Evolutionary conservation across 2,888 invertebrate genomes (phyloP).

Genomic region (Choristoneura rosaceana): DNA sequence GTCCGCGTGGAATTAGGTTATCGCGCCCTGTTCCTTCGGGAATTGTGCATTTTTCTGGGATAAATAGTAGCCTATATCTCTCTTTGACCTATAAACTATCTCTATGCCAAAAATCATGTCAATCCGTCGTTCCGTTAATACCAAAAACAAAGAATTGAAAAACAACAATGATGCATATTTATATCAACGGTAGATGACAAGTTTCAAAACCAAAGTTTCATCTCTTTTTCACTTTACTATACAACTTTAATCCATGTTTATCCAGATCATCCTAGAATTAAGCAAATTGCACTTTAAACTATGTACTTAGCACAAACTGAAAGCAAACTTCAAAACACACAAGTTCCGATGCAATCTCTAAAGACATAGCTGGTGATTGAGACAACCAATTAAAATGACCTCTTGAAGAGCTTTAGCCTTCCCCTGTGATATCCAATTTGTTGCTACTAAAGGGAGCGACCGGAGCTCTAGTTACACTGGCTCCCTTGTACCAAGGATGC

Average conservation of each 20-base stretch:
- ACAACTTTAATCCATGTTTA: slow-evolving; percentile 33
- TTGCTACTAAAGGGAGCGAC: background rate
- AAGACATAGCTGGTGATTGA: slow-evolving; percentile 40
- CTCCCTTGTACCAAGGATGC: slow-evolving; percentile 28
- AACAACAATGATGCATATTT: too few relatives aligned
- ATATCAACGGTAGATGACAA: too few relatives aligned
- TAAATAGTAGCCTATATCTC: too few relatives aligned
- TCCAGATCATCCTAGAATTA: slow-evolving; percentile 24
- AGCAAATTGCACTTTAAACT: slow-evolving; percentile 38
- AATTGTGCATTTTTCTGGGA: too few relatives aligned
- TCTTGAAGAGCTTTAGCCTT: background rate
- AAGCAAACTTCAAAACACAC: slow-evolving; percentile 41
- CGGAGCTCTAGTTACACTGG: slow-evolving; percentile 6
- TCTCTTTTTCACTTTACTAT: slow-evolving; percentile 2
- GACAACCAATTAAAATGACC: slow-evolving; percentile 31
- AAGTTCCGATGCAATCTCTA: slow-evolving; percentile 42
- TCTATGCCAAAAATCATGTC: too few relatives aligned
- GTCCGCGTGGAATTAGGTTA: too few relatives aligned
- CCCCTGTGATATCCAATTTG: slow-evolving; percentile 2
- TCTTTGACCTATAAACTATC: too few relatives aligned
- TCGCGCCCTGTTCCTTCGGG: too few relatives aligned
- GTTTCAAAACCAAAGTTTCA: background rate
- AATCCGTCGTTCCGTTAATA: too few relatives aligned
- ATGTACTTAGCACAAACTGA: slow-evolving; percentile 38
- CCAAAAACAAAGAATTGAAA: too few relatives aligned